Evolutionary conservation across 1,140 invertebrate genomes (phyloP), one percentile per base, ranked within the genome.

Genomic region (Acromyrmex echinatior): DNA sequence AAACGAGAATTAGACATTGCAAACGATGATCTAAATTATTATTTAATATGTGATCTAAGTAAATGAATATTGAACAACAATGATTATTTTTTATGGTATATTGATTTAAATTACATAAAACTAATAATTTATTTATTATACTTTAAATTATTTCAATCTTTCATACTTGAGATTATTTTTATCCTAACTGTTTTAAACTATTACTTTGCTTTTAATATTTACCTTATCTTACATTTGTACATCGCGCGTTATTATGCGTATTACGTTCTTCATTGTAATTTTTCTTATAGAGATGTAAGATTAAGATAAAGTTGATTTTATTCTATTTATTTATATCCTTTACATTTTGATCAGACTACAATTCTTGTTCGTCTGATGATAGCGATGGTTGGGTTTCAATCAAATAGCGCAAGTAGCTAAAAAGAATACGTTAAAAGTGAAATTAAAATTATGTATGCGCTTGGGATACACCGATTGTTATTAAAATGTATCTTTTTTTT

Each of bases 1-100:
- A 45, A 45, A 45, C 10, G 9, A 45, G 10, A 45, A 45, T 10
- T 10, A 45, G 1, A 10, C 39, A 10, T 10, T 45, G 0, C 9
- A 45, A 45, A 70, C n/a, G 35, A n/a, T 80, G 14, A 70, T 80
- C 16, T 81, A 71, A 81, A 81, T 70, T 70, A 56, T 56, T 21
- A 60, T 39, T 16, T 21, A 14, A 60, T 14, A 58, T 14, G 16
- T n/a, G 2, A 73, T 58, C 49, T 71, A 2, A 16, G 14, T 25
- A 66, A 81, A 28, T 39, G 18, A 58, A 71, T 12, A 31, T 45
- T 51, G 28, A 81, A 68, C 18, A 18, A 31, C 21, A 21, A n/a
- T 16, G 6, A 18, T 76, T 62, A 53, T 7, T 31, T 62, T 78
- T 31, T 28, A 78, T 12, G 4, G 6, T 4, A 16, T 21, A 63